Conservation (phyloP, 1,140 invertebrate species). For the Pygmarrhopalites habei region DNA sequence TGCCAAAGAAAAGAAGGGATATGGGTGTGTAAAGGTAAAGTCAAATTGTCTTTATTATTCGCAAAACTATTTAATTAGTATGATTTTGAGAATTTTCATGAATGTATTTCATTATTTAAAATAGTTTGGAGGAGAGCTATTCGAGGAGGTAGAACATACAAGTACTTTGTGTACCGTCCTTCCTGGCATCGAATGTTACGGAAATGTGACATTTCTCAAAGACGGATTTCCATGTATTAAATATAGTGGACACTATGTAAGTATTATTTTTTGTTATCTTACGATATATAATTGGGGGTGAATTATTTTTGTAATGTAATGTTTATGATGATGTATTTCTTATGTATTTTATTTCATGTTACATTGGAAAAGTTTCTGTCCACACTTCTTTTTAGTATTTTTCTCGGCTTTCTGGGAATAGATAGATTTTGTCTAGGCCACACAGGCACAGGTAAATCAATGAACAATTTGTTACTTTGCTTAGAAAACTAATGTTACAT, state of each 20-base stretch:
- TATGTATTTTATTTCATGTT: no score
- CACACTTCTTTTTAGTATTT: conserved; percentile 91
- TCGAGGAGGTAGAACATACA: conserved; percentile 85
- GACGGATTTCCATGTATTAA: conserved; percentile 90
- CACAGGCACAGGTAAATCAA: conserved; percentile 68
- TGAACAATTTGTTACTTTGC: neutral
- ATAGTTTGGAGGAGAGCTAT: conserved; percentile 85
- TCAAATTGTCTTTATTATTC: no score
- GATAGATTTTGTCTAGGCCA: conserved; percentile 95
- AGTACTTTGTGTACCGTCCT: conserved; percentile 80
- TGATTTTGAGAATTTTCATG: no score
- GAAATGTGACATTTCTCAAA: conserved; percentile 67
- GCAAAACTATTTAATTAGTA: no score
- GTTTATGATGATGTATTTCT: no score
- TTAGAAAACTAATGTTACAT: neutral
- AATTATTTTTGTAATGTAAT: no score
- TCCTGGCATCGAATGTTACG: conserved; percentile 87
- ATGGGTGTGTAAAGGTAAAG: conserved; percentile 83
- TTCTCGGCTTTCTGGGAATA: conserved; percentile 90
- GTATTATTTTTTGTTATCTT: no score
- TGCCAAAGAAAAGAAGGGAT: conserved; percentile 68
- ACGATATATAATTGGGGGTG: no score
- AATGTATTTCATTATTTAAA: no score
- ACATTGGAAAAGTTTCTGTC: no score
- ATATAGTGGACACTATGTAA: conserved; percentile 90